These are phyloP conservation scores for Enteromius afrohamiltoni DNA, from an alignment of 2,797 vertebrate genomes.

Conservation along the genomic window DNA sequence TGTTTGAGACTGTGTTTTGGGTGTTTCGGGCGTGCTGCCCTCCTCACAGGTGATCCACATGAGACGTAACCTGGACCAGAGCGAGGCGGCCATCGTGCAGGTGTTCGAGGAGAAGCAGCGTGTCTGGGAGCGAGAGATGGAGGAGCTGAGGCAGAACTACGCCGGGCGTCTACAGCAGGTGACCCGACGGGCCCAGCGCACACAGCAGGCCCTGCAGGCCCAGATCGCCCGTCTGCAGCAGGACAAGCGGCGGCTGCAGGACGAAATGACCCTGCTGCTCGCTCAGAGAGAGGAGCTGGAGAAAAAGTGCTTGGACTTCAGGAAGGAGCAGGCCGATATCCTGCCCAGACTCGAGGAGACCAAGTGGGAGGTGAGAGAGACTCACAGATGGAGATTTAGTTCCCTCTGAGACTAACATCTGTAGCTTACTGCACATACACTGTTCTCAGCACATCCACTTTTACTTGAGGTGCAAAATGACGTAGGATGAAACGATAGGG, in stretches of 20 bases:
- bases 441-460: too few species aligned
- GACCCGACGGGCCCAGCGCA: conserved; percentile 92
- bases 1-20: not conserved
- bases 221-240: conserved; percentile 95
- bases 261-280: conserved; percentile 89
- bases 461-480: too few species aligned
- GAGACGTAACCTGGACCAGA: conserved; percentile 96
- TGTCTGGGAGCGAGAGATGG: conserved; percentile 98
- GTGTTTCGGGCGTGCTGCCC: not conserved
- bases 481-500: too few species aligned
- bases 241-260: conserved; percentile 96
- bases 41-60: conserved; percentile 84
- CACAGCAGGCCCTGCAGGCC: conserved; percentile 94
- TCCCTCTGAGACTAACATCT: too few species aligned
- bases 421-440: too few species aligned
- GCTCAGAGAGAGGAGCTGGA: conserved; percentile 94
- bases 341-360: conserved; percentile 97
- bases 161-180: conserved; percentile 96
- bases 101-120: conserved; percentile 99
- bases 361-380: conserved; percentile 94
- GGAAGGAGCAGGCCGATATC: conserved; percentile 98
- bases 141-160: conserved; percentile 95
- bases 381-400: not conserved
- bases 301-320: conserved; percentile 95
- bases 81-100: conserved; percentile 95